Conservation (phyloP, 1,140 invertebrate species). For the Geopemphigus sp. region DNA sequence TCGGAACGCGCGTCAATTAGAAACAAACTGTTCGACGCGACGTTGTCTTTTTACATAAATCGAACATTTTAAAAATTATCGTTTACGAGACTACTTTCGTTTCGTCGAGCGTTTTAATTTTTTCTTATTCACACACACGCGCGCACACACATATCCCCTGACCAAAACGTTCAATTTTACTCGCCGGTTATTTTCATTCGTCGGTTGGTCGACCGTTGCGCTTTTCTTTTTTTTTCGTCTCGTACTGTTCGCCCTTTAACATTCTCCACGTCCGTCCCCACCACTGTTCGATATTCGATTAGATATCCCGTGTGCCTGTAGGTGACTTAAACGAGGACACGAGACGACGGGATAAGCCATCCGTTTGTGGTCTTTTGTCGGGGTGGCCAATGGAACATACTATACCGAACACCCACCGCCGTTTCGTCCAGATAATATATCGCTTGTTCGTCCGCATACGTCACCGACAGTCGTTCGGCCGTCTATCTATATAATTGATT, state of each 20-base stretch:
- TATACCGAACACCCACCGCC: background rate
- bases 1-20: no score
- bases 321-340: constrained; percentile 10
- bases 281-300: background rate
- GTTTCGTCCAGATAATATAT: background rate
- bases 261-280: no score
- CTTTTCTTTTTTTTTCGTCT: background rate
- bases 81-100: no score
- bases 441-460: background rate
- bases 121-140: no score
- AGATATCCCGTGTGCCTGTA: background rate
- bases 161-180: no score
- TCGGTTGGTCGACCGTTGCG: background rate
- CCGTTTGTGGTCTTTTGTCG: background rate
- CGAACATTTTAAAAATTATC: no score
- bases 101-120: no score
- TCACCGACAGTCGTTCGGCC: background rate
- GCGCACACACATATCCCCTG: no score
- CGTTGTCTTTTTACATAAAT: no score
- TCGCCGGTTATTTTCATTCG: no score
- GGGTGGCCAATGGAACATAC: background rate
- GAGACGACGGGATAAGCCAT: background rate
- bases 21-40: no score
- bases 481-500: background rate
- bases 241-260: background rate